Evolutionary conservation across 2,888 invertebrate genomes (phyloP), one percentile per base, ranked within the genome.

Genomic region (Perizoma flavofasciatum): DNA sequence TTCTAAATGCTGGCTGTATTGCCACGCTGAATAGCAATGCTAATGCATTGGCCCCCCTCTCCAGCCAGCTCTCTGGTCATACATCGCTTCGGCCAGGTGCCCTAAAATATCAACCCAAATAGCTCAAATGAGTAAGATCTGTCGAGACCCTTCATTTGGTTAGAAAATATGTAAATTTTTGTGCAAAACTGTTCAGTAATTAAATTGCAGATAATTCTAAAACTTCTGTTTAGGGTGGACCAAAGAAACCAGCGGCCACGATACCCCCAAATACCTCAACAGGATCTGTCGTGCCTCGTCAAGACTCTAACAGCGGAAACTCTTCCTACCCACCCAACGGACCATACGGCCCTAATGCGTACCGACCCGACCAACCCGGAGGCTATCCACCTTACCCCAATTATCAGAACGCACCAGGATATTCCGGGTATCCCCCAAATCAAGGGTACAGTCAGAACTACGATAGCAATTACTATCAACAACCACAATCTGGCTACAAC

Each of bases 171-270:
- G 22, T 2, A 1, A 1, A 22, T 22, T 22, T 22, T 22, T 22
- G 22, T 22, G 1, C 22, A 22, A 22, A 22, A 22, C 22, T 22
- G 22, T 22, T 22, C 22, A 22, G 22, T 22, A 22, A 22, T 22
- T 1, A 22, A 2, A 22, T 22, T 22, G 22, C 22, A 22, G 1
- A 3, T 22, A 22, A 22, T 3, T 22, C 3, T 22, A 22, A 22
- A 22, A 22, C 1, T 22, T 53, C n/a, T 54, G n/a, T 55, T 41
- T 71, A 92, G 91, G 89, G 88, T 49, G 77, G 88, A 37, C 68
- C 85, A 8, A 92, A 92, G 69, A 92, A 93, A 65, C 93, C 92
- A 41, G 92, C 93, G 32, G 92, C 92, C 9, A 91, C 92, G 11
- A 92, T 93, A 66, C 87, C 85, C 11, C 93, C 93, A 32, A 92